Conservation (phyloP, 2,888 invertebrate species). For the Tuberolachnus salignus region DNA sequence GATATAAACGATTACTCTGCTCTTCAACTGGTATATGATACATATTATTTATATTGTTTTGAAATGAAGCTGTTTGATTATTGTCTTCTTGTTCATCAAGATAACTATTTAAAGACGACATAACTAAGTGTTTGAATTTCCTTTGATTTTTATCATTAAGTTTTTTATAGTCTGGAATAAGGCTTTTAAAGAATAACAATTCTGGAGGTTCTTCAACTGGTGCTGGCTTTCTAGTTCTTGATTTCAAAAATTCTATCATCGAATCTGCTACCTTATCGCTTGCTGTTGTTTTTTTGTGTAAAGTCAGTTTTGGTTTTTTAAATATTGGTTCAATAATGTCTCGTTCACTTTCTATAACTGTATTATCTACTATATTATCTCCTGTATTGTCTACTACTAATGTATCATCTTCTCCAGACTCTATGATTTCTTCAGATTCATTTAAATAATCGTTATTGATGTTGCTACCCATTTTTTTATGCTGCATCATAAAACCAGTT, state of each 20-base stretch:
- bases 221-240: constrained; percentile 19
- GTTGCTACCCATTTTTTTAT: constrained; percentile 18
- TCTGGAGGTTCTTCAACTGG: constrained; percentile 19
- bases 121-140: too few relatives aligned
- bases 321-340: constrained; percentile 10
- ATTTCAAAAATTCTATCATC: too few relatives aligned
- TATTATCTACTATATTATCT: constrained; percentile 11
- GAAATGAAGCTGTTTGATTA: constrained; percentile 5
- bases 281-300: constrained; percentile 18
- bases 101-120: constrained; percentile 1
- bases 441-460: constrained; percentile 19
- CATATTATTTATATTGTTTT: constrained; percentile 12
- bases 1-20: constrained; percentile 10
- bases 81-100: constrained; percentile 12
- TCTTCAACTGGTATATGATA: not conserved
- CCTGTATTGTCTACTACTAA: constrained; percentile 1
- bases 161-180: constrained; percentile 23
- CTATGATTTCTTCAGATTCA: not conserved
- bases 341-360: constrained; percentile 1
- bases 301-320: constrained; percentile 12
- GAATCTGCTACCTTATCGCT: constrained; percentile 20
- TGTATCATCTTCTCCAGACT: constrained; percentile 11
- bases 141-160: not conserved
- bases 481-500: constrained; percentile 9
- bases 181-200: constrained; percentile 31